Evolutionary conservation across 2,888 invertebrate species (phyloP).

Genomic region (Minunthozetes semirufus): DNA sequence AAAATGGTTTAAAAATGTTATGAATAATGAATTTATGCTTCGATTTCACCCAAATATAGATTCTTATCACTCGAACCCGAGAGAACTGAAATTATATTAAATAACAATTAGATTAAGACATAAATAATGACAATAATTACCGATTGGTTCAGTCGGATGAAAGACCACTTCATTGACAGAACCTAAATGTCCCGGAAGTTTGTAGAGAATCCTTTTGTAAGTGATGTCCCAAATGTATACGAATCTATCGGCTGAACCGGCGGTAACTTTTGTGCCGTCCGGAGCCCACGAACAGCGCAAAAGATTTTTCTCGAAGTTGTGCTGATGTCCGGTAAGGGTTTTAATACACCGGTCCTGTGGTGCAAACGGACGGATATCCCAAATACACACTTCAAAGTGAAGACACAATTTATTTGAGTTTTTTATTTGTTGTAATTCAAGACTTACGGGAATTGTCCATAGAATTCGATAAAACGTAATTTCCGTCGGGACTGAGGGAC

Average conservation of each 20-base stretch:
- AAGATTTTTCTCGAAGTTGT: constrained; percentile 96
- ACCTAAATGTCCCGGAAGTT: constrained; percentile 95
- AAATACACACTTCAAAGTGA: constrained; percentile 62
- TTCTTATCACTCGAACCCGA: constrained; percentile 94
- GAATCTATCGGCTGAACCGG: constrained; percentile 90
- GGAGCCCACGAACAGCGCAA: constrained; percentile 86
- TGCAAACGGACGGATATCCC: constrained; percentile 94
- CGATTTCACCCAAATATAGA: constrained; percentile 86
- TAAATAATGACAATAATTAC: constrained; percentile 49
- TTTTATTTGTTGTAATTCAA: background rate
- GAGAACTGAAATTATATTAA: constrained; percentile 55
- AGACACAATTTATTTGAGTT: no score
- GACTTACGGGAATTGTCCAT: constrained; percentile 77
- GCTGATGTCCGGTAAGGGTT: constrained; percentile 83
- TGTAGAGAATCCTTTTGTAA: constrained; percentile 81
- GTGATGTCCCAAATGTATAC: constrained; percentile 97
- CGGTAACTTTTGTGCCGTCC: constrained; percentile 80
- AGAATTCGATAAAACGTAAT: constrained; percentile 81
- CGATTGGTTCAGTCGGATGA: constrained; percentile 83
- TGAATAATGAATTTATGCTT: constrained; percentile 30
- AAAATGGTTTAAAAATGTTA: background rate
- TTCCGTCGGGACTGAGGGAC: constrained; percentile 62
- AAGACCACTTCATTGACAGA: constrained; percentile 94
- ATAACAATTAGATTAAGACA: constrained; percentile 3
- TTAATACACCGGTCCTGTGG: constrained; percentile 88